phyloP scores from a whole-genome alignment of 2,888 invertebrate species.

The Neoascia interrupta region DNA sequence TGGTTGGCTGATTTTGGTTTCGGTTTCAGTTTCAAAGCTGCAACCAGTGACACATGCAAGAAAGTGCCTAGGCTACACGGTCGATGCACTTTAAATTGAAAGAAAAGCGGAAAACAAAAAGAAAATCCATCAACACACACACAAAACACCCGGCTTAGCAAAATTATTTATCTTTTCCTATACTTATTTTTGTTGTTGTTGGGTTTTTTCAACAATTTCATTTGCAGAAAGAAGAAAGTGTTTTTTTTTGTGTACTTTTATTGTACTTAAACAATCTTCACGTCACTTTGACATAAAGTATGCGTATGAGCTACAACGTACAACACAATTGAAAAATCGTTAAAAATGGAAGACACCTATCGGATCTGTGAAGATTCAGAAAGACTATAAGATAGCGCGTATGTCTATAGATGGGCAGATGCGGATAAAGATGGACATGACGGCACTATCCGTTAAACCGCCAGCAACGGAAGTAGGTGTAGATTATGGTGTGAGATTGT shows the following conservation, averaged over 20 bases:
- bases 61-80: constrained; percentile 64
- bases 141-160: constrained; percentile 3
- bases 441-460: constrained; percentile 27
- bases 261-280: constrained; percentile 56
- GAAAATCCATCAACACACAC: constrained; percentile 53
- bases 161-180: constrained; percentile 12
- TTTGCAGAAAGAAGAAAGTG: constrained; percentile 35
- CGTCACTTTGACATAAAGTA: constrained; percentile 39
- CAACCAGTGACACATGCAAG: constrained; percentile 57
- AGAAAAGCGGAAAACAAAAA: constrained; percentile 44
- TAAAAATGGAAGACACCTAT: constrained; percentile 30
- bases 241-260: constrained; percentile 1
- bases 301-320: no score
- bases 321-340: no score
- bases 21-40: background rate
- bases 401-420: constrained; percentile 49
- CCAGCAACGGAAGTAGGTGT: constrained; percentile 64
- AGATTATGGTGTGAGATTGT: constrained; percentile 51
- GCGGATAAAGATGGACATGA: constrained; percentile 62
- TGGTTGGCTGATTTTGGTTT: constrained; percentile 43
- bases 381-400: constrained; percentile 1
- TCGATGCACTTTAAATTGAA: constrained; percentile 64
- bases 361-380: constrained; percentile 6
- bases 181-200: background rate
- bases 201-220: constrained; percentile 19